A percentile compares a stretch with the other conserved stretches of the same genome.
phyloP scores from a whole-genome alignment of 2,888 invertebrate species.

The Morinoia aosen region DNA sequence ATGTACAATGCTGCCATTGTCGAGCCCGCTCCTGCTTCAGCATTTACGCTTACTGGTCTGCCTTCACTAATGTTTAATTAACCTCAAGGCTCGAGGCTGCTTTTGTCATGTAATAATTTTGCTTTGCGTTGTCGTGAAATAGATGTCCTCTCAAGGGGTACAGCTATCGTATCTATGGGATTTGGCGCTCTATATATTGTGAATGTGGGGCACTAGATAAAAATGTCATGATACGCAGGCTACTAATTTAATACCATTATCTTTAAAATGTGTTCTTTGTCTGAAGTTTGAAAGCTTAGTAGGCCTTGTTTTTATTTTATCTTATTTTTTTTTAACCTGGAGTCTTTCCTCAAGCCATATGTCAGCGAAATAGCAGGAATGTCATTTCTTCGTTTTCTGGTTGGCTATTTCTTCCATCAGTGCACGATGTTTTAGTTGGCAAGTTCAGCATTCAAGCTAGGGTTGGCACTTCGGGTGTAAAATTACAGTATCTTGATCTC shows the following conservation, averaged over 20 bases:
- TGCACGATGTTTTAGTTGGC: too few species aligned
- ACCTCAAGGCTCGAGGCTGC: neutral
- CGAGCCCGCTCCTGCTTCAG: neutral
- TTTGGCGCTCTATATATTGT: neutral
- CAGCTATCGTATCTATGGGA: neutral
- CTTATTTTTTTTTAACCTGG: too few species aligned
- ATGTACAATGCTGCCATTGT: constrained; percentile 26
- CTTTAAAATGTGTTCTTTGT: neutral
- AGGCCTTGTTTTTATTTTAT: too few species aligned
- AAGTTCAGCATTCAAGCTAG: too few species aligned
- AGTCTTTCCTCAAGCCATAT: too few species aligned
- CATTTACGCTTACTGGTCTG: neutral
- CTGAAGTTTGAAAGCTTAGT: neutral
- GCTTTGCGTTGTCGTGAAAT: neutral
- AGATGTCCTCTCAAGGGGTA: too few species aligned
- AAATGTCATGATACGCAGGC: neutral
- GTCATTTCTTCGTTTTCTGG: too few species aligned
- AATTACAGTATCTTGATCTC: too few species aligned
- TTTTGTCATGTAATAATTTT: neutral
- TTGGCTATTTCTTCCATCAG: too few species aligned
- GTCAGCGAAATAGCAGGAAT: too few species aligned
- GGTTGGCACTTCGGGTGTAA: too few species aligned
- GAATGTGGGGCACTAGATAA: neutral
- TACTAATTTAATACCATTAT: neutral
- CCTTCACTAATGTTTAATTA: neutral